Evolutionary conservation across 1,140 invertebrate species (phyloP).

Genomic region (Philopotamus ludificatus): DNA sequence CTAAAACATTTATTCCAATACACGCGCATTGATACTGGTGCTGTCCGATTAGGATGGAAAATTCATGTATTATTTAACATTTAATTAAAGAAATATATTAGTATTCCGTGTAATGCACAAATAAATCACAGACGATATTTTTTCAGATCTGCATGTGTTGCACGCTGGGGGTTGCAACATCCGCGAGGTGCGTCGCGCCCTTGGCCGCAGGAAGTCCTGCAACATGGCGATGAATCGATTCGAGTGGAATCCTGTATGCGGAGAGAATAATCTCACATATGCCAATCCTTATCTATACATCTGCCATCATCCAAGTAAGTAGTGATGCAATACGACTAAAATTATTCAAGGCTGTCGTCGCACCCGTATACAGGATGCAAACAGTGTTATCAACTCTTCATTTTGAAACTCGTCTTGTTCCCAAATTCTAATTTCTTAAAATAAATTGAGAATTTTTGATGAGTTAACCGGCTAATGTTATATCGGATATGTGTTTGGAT

Average conservation of each 20-base stretch:
- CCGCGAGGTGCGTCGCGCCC: constrained; percentile 37
- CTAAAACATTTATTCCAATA: neutral
- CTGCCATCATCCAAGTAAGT: constrained; percentile 44
- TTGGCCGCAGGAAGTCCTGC: constrained; percentile 41
- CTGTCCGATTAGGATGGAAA: neutral
- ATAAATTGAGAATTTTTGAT: no score
- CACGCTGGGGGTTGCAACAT: constrained; percentile 45
- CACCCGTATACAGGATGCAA: no score
- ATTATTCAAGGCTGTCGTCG: no score
- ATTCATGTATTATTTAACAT: neutral
- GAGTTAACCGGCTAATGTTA: no score
- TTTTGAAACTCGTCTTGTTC: no score
- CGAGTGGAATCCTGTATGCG: constrained; percentile 49
- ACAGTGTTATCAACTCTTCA: no score
- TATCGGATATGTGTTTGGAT: no score
- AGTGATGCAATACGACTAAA: no score
- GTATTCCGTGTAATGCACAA: no score
- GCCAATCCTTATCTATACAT: constrained; percentile 47
- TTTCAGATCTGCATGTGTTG: constrained; percentile 43
- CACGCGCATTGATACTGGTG: neutral
- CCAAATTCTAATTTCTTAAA: no score
- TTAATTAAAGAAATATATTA: neutral
- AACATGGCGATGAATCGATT: constrained; percentile 43
- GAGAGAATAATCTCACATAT: constrained; percentile 44
- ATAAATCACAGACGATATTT: no score